Conservation (phyloP, 2,113 vertebrate genomes). For the Pelmatolapia mariae region DNA sequence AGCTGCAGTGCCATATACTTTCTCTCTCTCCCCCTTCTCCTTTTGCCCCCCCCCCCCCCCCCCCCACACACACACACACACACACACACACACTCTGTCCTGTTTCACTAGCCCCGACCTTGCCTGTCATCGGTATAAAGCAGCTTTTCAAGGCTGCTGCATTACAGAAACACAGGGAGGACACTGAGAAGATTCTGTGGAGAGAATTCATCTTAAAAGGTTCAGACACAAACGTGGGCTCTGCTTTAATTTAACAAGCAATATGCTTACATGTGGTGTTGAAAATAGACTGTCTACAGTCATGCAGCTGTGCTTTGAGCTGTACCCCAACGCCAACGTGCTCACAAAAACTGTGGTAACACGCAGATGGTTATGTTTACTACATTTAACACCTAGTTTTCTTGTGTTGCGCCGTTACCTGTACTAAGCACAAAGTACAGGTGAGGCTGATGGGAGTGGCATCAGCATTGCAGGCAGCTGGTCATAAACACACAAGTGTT, state of each 20-base stretch:
- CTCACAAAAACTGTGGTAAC: background rate
- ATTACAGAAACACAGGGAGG: background rate
- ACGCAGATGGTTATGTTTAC: background rate
- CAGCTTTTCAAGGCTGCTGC: conserved; percentile 45
- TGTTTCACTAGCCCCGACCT: conserved; percentile 40
- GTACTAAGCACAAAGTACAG: background rate
- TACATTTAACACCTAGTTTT: background rate
- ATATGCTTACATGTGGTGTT: background rate
- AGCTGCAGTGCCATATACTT: conserved; percentile 22
- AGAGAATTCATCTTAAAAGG: background rate
- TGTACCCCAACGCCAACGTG: background rate
- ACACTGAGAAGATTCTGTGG: background rate
- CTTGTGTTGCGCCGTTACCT: background rate
- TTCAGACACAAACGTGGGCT: background rate
- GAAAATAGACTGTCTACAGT: background rate
- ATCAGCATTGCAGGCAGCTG: background rate
- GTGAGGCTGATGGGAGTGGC: background rate
- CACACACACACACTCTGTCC: background rate
- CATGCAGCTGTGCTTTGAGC: background rate
- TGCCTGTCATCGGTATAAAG: conserved; percentile 51
- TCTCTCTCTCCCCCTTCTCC: background rate
- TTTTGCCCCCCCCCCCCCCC: background rate
- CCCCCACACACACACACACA: accelerated
- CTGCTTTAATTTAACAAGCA: background rate
- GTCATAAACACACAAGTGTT: background rate